Conservation (phyloP, 2,888 invertebrate species). For the Stenurella melanura region DNA sequence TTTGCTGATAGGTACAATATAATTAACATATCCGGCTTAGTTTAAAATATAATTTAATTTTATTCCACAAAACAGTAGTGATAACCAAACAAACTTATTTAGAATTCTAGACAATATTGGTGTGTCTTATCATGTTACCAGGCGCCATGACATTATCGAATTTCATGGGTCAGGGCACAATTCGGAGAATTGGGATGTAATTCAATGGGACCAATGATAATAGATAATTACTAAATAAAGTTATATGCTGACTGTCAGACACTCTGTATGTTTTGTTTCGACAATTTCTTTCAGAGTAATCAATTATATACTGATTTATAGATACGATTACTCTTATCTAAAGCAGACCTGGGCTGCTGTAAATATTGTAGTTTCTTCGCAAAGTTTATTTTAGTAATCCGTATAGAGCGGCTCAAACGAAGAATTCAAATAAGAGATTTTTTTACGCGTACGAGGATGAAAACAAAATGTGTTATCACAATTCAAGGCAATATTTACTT, state of each 20-base stretch:
- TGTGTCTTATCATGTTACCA: not conserved
- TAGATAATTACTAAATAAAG: too few species aligned
- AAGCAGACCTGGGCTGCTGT: not conserved
- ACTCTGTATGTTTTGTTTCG: not conserved
- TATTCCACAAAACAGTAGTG: not conserved
- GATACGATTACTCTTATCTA: not conserved
- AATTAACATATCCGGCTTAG: not conserved
- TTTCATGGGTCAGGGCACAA: constrained; percentile 14
- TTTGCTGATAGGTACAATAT: not conserved
- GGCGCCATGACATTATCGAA: constrained; percentile 33
- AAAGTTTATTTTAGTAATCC: not conserved
- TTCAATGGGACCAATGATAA: too few species aligned
- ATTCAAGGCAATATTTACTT: too few species aligned
- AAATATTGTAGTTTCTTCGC: not conserved
- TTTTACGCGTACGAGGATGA: too few species aligned
- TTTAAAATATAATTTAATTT: not conserved
- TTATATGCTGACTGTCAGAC: not conserved
- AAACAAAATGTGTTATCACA: too few species aligned
- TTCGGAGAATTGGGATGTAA: not conserved
- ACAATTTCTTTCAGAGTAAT: not conserved
- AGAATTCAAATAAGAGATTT: not conserved
- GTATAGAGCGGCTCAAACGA: not conserved
- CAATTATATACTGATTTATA: not conserved
- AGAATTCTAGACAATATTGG: not conserved
- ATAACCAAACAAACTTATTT: not conserved